Evolutionary conservation across 2,888 invertebrate species (phyloP).

Genomic region (Hirtodrosophila confusa): DNA sequence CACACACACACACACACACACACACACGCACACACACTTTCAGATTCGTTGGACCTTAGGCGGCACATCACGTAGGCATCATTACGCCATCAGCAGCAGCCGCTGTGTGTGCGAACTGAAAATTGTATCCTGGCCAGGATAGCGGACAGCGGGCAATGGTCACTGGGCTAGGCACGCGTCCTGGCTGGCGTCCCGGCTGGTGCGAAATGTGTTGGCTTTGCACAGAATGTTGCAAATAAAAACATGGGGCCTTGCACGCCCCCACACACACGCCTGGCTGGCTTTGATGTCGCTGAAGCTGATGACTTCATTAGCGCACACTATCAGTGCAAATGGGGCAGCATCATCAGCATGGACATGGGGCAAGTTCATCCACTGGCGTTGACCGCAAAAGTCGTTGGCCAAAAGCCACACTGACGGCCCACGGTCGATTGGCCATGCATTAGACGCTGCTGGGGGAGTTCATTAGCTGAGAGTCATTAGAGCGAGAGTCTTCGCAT

Average conservation of each 20-base stretch:
- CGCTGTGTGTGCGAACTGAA: constrained; percentile 22
- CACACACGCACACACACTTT: constrained; percentile 19
- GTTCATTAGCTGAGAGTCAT: constrained; percentile 79
- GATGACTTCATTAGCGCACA: constrained; percentile 78
- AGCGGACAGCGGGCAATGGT: constrained; percentile 20
- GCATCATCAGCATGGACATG: constrained; percentile 51
- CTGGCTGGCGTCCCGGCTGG: constrained; percentile 17
- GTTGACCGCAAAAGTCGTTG: constrained; percentile 66
- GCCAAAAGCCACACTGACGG: constrained; percentile 40
- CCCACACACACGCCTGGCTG: constrained; percentile 14
- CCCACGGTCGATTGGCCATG: constrained; percentile 43
- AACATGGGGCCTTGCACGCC: constrained; percentile 39
- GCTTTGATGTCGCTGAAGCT: constrained; percentile 66
- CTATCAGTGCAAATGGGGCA: constrained; percentile 68
- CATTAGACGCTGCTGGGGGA: constrained; percentile 64
- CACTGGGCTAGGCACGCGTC: constrained; percentile 23
- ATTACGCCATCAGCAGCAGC: constrained; percentile 68
- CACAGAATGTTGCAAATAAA: constrained; percentile 65
- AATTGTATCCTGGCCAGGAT: constrained; percentile 15
- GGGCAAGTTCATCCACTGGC: constrained; percentile 30
- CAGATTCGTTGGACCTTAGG: constrained; percentile 55
- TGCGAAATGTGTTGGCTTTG: constrained; percentile 47
- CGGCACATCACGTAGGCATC: constrained; percentile 75
- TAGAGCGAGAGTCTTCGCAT: constrained; percentile 51
- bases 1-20: constrained; percentile 19